Percentiles rank a stretch among this genome's conserved stretches.
These are phyloP conservation scores for Carassius auratus DNA, from an alignment of 2,113 vertebrate genomes.

Conservation along the genomic window DNA sequence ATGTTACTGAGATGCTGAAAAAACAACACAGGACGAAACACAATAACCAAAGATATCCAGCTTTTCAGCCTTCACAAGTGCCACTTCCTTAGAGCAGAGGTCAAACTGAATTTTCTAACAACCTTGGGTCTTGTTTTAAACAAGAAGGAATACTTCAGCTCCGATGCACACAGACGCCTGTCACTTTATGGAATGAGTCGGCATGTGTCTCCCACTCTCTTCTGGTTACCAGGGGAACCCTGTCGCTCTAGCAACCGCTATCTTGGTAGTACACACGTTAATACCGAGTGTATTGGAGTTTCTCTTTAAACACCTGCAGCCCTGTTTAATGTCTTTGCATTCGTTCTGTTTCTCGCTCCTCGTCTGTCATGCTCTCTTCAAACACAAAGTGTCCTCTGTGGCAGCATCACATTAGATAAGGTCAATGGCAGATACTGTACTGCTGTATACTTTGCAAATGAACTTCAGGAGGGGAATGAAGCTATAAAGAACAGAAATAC, in stretches of 20 bases:
- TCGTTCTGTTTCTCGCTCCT: background rate
- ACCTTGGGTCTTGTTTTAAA: background rate
- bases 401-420: conserved; percentile 30
- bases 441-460: conserved; percentile 23
- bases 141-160: background rate
- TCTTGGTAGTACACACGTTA: conserved; percentile 3
- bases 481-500: background rate
- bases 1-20: too few relatives aligned
- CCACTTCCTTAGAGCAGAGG: background rate
- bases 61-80: too few relatives aligned
- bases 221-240: conserved; percentile 31
- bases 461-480: background rate
- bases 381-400: conserved; percentile 6
- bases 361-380: conserved; percentile 1
- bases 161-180: background rate
- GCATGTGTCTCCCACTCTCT: conserved; percentile 10
- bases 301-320: background rate
- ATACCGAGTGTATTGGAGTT: conserved; percentile 6
- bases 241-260: conserved; percentile 21
- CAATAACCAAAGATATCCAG: too few relatives aligned
- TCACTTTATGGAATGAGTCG: conserved; percentile 19
- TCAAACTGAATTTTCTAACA: background rate
- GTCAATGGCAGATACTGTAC: conserved; percentile 1
- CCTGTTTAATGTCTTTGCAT: background rate
- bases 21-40: too few relatives aligned